Evolutionary conservation across 2,888 invertebrate species (phyloP).

Genomic region (Machimus atricapillus): DNA sequence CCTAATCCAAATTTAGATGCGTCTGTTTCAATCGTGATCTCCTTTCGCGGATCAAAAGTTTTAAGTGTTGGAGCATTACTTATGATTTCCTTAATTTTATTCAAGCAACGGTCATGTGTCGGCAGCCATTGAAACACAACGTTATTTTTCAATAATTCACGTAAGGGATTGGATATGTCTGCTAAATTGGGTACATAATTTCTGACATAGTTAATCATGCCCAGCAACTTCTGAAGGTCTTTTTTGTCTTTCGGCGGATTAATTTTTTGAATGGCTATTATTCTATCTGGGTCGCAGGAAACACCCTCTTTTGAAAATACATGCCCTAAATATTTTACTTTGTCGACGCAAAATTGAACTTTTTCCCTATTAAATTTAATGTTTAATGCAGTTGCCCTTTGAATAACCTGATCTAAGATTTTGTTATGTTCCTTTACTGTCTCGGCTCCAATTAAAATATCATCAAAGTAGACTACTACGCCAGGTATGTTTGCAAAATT

Average conservation of each 20-base stretch:
- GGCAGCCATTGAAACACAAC: too few species aligned
- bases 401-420: slow-evolving; percentile 50
- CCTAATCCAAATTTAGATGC: too few species aligned
- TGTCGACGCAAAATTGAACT: slow-evolving; percentile 44
- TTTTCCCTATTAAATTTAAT: slow-evolving; percentile 53
- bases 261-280: slow-evolving; percentile 36
- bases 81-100: too few species aligned
- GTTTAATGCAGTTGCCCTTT: slow-evolving; percentile 49
- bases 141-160: too few species aligned
- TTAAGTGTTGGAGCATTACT: too few species aligned
- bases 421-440: slow-evolving; percentile 47
- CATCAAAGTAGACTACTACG: slow-evolving; percentile 54
- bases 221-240: slow-evolving; percentile 41
- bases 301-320: slow-evolving; percentile 43
- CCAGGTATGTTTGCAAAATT: slow-evolving; percentile 49
- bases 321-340: slow-evolving; percentile 52
- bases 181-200: not conserved
- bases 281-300: slow-evolving; percentile 39
- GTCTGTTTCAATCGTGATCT: too few species aligned
- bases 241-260: slow-evolving; percentile 24
- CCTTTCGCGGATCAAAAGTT: too few species aligned
- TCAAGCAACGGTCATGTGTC: too few species aligned
- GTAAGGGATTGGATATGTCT: too few species aligned
- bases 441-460: slow-evolving; percentile 48
- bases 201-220: slow-evolving; percentile 41